Base-by-base conservation (phyloP, 2,888 invertebrate species). In the Eupithecia abbreviata region DNA sequence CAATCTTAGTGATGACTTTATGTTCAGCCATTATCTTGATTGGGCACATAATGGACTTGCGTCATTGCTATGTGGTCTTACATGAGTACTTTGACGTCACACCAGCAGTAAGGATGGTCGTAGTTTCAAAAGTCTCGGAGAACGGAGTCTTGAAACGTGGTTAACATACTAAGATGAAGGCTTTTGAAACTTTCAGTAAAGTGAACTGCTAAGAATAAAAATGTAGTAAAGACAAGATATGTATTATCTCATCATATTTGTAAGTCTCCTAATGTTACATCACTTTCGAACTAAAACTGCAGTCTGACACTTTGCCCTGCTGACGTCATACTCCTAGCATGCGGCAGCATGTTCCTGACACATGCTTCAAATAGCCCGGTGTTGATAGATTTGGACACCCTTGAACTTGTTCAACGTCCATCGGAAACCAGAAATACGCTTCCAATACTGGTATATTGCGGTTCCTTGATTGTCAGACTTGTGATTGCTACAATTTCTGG, bases 11-110 rank as follows among this genome's bases (percentile, higher is more conserved):
- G 47, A 45, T 67, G 75, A 69, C 75, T 77, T 76, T 72, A 72
- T 75, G 73, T 76, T 72, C 67, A 68, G 68, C 79, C 77, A 81
- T 82, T 81, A 83, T 71, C 79, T 76, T 76, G 78, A 82, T 82
- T 79, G 76, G 79, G 79, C 73, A 71, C 71, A 62, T 55, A 62
- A 65, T 41, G 69, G 7, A 45, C 65, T 65, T 30, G 62, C 74
- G 69, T 45, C 67, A 68, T 43, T 45, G 10, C 45, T 45, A 10
- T 68, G 67, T 68, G 18, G 45, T 42, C 45, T n/a, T 51, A 9
- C 55, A 18, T 10, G 15, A 58, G 18, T 4, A 18, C 9, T 30
- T 18, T 58, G 18, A 58, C 58, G 18, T 58, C 58, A 18, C 9
- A 58, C 10, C 58, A 58, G 51, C 51, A 47, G 51, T 51, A 5